Base-by-base conservation (phyloP, 2,888 invertebrate genomes). In the Phania funesta region DNA sequence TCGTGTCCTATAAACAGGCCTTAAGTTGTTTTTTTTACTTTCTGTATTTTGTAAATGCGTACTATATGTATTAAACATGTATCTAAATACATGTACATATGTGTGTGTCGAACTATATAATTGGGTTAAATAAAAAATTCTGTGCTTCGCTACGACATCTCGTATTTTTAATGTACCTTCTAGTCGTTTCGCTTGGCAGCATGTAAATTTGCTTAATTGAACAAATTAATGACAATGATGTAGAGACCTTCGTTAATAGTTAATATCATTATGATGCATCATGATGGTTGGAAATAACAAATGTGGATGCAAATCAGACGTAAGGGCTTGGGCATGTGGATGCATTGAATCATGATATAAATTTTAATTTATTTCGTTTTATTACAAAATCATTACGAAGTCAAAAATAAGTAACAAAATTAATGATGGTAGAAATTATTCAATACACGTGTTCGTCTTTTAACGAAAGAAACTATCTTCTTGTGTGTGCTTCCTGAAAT, bases 151-250 rank as follows among this genome's bases (percentile, higher is more conserved):
- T 13, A 70, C 7, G 29, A 6, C 29, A 41, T 64, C 60, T 4
- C 7, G 29, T 29, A 32, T 50, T 50, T 58, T 64, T 24, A 20
- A 1, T 32, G 35, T 70, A 6, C 29, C 20, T 75, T 70, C 58
- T 70, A 58, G 38, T 58, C 50, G 75, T 67, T 80, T 67, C 76
- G 71, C 80, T 48, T 76, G 80, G 80, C 65, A 60, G 54, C 60
- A 52, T 71, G 68, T 65, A 11, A 56, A 26, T 41, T 38, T 58
- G 4, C 24, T 41, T 38, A 67, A 68, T 73, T 79, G 62, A 73
- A 46, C 44, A 32, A 26, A 64, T 60, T 79, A 54, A 74, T 74
- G 22, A 54, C n/a, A 60, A 54, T 68, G 62, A 38, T 48, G 52
- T 26, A 65, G 26, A 65, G 8, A 71, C 58, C n/a, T 48, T 44